Conservation (phyloP, 1,140 invertebrate genomes). For the Bursaphelenchus mucronatus region DNA sequence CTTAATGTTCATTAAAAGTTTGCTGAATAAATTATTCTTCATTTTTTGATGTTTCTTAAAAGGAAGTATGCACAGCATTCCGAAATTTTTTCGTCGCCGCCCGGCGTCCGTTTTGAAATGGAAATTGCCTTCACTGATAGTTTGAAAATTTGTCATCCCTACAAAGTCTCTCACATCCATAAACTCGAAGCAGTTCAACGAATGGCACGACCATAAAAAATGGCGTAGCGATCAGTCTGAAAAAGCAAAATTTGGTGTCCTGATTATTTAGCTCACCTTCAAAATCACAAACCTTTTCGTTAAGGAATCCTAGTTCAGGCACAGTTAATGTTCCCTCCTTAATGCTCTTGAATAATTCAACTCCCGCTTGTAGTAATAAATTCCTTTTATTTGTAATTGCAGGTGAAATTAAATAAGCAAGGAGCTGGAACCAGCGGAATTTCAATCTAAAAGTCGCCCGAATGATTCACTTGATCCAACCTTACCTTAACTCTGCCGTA, state of each 20-base stretch:
- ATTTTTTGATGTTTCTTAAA: too few species aligned
- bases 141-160: too few species aligned
- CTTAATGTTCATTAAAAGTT: too few species aligned
- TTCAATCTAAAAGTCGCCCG: conserved; percentile 24
- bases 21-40: too few species aligned
- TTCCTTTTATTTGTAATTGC: conserved; percentile 24
- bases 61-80: too few species aligned
- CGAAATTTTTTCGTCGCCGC: too few species aligned
- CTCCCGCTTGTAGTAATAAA: conserved; percentile 24
- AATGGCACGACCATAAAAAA: too few species aligned
- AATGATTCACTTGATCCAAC: conserved; percentile 2
- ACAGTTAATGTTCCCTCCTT: conserved; percentile 23
- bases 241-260: conserved; percentile 15
- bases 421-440: conserved; percentile 32
- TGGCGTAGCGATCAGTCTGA: conserved; percentile 32
- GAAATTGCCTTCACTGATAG: too few species aligned
- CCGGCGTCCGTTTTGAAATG: too few species aligned
- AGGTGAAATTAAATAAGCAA: conserved; percentile 31
- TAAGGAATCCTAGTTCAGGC: conserved; percentile 37
- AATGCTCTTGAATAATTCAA: conserved; percentile 32
- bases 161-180: too few species aligned
- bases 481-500: conserved; percentile 34
- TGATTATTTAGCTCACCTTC: conserved; percentile 1
- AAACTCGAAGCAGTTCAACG: too few species aligned
- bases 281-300: conserved; percentile 17